A percentile compares a stretch with the other conserved stretches of the same genome.
These are phyloP conservation scores for Chloropsis cyanopogon DNA, from an alignment of 2,113 vertebrate genomes.

Conservation along the genomic window DNA sequence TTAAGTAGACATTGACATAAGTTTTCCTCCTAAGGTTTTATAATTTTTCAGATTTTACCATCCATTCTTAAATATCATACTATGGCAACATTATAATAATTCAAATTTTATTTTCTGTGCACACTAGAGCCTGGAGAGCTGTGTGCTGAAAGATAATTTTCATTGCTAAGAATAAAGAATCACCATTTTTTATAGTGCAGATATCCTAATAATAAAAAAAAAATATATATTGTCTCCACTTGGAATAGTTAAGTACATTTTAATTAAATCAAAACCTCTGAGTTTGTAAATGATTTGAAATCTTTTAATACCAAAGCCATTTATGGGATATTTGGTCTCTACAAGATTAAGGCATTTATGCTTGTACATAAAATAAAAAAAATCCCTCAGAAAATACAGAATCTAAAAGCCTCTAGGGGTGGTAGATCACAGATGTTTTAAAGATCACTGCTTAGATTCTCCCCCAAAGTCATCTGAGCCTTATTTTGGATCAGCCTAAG, in stretches of 20 bases:
- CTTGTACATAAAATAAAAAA: background rate
- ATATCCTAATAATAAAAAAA: background rate
- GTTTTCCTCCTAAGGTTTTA: background rate
- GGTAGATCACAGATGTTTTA: background rate
- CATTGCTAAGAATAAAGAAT: background rate
- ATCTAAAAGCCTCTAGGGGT: background rate
- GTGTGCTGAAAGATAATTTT: background rate
- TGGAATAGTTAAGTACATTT: background rate
- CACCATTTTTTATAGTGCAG: background rate
- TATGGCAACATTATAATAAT: background rate
- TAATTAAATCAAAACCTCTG: background rate
- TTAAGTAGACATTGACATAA: background rate
- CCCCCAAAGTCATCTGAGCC: background rate
- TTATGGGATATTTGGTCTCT: background rate
- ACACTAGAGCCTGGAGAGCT: background rate
- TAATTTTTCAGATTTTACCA: background rate
- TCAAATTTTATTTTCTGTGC: background rate
- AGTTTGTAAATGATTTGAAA: background rate
- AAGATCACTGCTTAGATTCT: background rate
- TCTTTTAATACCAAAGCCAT: background rate
- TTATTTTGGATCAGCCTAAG: background rate
- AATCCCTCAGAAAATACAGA: background rate
- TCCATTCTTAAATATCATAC: background rate
- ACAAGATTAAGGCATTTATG: background rate
- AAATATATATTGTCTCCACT: background rate